phyloP scores from a whole-genome alignment of 2,797 vertebrate species.

The Spondyliosoma cantharus region DNA sequence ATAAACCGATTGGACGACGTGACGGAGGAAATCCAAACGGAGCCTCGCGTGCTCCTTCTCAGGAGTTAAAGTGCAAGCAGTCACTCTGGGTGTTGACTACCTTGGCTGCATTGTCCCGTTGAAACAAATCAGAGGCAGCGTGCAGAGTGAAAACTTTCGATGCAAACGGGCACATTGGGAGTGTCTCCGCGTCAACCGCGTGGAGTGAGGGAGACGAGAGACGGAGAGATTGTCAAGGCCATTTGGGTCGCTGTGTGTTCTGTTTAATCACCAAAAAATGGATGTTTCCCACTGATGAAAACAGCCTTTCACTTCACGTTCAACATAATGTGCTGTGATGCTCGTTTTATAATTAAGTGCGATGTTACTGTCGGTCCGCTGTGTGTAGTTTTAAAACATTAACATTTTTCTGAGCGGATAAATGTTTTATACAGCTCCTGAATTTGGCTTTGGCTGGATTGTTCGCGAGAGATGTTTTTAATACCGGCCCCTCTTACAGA shows the following conservation, averaged over 20 bases:
- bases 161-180: background rate
- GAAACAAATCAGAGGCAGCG: background rate
- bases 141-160: background rate
- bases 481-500: background rate
- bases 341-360: background rate
- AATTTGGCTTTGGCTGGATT: background rate
- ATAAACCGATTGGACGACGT: background rate
- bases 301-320: background rate
- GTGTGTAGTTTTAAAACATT: background rate
- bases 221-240: background rate
- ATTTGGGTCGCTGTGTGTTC: background rate
- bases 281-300: background rate
- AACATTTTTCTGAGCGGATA: background rate
- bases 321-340: background rate
- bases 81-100: background rate
- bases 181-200: background rate
- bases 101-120: background rate
- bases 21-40: background rate
- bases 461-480: background rate
- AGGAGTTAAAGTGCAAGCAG: background rate
- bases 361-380: background rate
- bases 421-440: background rate
- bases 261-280: background rate
- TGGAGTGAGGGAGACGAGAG: background rate
- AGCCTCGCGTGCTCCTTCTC: background rate